Evolutionary conservation across 2,113 vertebrate species (phyloP), one percentile per base, ranked within the genome.

Genomic region (Myotis davidii): DNA sequence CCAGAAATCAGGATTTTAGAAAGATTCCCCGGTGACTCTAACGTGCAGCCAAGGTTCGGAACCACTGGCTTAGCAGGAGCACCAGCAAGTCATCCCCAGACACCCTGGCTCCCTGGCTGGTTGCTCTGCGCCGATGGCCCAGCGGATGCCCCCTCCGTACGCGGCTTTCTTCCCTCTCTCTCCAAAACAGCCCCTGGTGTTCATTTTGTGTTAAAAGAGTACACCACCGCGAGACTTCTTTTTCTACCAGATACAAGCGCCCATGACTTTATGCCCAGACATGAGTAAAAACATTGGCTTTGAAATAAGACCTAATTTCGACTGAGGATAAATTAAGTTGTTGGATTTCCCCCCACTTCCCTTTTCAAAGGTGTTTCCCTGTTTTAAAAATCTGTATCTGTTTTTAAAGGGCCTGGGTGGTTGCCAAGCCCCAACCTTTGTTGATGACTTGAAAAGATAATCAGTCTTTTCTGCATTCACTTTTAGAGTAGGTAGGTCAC

Each of bases 361-460:
- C 50, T 48, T 70, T 79, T 72, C 29, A 89, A 92, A 93, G 73
- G 65, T 9, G 5, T 72, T 94, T 79, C 92, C 4, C 1, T 93
- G 97, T 97, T 95, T 52, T 90, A 52, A 93, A 64, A 94, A 95
- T 84, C 78, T 85, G 6, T 70, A 10, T 97, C 96, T 97, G 85
- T 72, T 88, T 87, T 96, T 96, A 94, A 79, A 97, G 96, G 84
- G 82, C 91, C 91, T 89, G 90, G 92, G 84, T 96, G 98, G 27
- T 65, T 97, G 96, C 96, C 95, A 98, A 98, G 69, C 65, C 34
- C 77, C 85, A 78, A 0, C 4, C 90, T 97, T 91, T 94, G 89
- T 90, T 91, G 93, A 94, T 98, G 88, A 72, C 91, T 98, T 87
- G 95, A 92, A 91, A 79, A 97, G 97, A 96, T 98, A 95, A 97